Percentiles rank a stretch among this genome's conserved stretches.
Evolutionary conservation across 35 echinoderm and acorn worm species (phyloP).

Genomic region (Patiria miniata): DNA sequence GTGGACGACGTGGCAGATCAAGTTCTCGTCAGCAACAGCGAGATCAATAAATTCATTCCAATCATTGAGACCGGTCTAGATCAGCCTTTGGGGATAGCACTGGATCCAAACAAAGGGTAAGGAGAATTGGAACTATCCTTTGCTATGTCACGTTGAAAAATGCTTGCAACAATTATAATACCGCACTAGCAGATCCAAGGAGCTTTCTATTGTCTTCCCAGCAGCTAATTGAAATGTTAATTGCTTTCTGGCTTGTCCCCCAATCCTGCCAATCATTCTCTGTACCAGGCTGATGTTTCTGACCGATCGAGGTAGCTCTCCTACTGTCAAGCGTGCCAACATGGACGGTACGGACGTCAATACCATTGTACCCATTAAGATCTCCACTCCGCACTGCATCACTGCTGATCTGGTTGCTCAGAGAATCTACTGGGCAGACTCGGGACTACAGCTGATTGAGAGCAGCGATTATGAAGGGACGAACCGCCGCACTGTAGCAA

Average conservation of each 20-base stretch:
- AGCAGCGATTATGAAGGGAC: constrained; percentile 69
- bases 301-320: constrained; percentile 34
- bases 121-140: not conserved
- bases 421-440: constrained; percentile 81
- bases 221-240: too few relatives aligned
- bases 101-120: constrained; percentile 75
- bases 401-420: constrained; percentile 56
- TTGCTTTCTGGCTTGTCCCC: too few relatives aligned
- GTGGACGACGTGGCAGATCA: constrained; percentile 63
- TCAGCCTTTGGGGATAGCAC: constrained; percentile 66
- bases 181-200: too few relatives aligned
- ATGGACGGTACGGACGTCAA: constrained; percentile 64
- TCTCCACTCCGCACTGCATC: constrained; percentile 69
- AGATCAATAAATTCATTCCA: constrained; percentile 49
- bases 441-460: constrained; percentile 70
- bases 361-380: constrained; percentile 44
- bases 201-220: too few relatives aligned
- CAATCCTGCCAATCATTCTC: too few relatives aligned
- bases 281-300: constrained; percentile 66
- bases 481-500: constrained; percentile 33
- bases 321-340: constrained; percentile 55
- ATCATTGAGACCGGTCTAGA: constrained; percentile 44
- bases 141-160: not conserved
- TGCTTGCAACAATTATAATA: not conserved
- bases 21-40: constrained; percentile 55